These are phyloP conservation scores for Drosophila mayaguana DNA, from an alignment of 2,888 invertebrate genomes.

Conservation along the genomic window DNA sequence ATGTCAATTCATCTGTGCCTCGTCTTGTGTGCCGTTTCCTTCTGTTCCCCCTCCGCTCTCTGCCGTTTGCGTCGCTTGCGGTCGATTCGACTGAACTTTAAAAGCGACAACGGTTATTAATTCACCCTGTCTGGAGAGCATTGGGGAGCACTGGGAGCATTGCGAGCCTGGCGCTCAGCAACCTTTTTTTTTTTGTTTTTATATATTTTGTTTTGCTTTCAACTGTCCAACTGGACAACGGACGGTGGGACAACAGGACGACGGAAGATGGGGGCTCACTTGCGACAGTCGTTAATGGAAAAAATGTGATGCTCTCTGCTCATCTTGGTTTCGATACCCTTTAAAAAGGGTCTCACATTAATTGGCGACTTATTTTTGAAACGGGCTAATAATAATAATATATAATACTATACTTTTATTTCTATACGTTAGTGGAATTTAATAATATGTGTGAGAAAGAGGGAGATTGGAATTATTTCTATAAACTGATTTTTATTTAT, in stretches of 20 bases:
- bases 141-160: conserved; percentile 8
- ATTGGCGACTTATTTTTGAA: neutral
- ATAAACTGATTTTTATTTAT: too few species aligned
- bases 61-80: conserved; percentile 25
- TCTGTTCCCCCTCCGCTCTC: neutral
- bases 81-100: conserved; percentile 50
- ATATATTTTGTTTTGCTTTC: conserved; percentile 31
- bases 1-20: conserved; percentile 71
- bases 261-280: conserved; percentile 22
- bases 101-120: conserved; percentile 70
- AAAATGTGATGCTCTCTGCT: conserved; percentile 53
- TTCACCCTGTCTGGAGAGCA: conserved; percentile 48
- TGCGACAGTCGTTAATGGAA: conserved; percentile 65
- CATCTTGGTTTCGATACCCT: conserved; percentile 35
- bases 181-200: conserved; percentile 32
- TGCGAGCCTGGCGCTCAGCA: conserved; percentile 45
- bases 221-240: conserved; percentile 33
- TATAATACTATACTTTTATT: too few species aligned
- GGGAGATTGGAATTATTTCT: too few species aligned
- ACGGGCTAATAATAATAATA: neutral
- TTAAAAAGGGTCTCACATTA: neutral
- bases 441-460: too few species aligned
- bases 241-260: neutral
- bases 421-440: too few species aligned
- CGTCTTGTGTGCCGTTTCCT: conserved; percentile 25